phyloP scores from a whole-genome alignment of 2,888 invertebrate genomes.

The Lysandra bellargus region DNA sequence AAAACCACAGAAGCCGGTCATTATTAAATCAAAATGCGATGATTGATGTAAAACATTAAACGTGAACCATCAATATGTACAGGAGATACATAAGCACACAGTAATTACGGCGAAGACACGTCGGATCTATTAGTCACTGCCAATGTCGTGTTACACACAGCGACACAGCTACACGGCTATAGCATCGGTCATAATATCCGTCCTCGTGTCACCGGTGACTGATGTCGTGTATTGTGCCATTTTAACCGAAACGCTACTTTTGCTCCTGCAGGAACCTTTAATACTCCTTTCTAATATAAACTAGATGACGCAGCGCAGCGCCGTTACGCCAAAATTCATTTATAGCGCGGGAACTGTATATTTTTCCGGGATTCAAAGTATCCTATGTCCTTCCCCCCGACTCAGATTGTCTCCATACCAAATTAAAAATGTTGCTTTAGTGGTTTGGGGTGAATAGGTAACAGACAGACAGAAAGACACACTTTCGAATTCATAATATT shows the following conservation, averaged over 20 bases:
- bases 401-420: too few species aligned
- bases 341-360: too few species aligned
- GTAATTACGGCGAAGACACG: conserved; percentile 41
- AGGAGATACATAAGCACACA: conserved; percentile 38
- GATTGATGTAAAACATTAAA: conserved; percentile 9
- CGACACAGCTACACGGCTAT: conserved; percentile 29
- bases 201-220: conserved; percentile 25
- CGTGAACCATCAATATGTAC: conserved; percentile 24
- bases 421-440: too few species aligned
- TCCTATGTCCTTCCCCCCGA: too few species aligned
- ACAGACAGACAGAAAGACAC: too few species aligned
- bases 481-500: too few species aligned
- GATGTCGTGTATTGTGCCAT: conserved; percentile 11
- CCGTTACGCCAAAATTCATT: too few species aligned
- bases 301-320: too few species aligned
- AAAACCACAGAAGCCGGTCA: too few species aligned
- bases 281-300: too few species aligned
- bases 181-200: conserved; percentile 37
- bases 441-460: too few species aligned
- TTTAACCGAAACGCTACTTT: neutral
- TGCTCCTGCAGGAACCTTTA: neutral
- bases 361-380: too few species aligned
- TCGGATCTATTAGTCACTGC: conserved; percentile 41
- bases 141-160: conserved; percentile 36
- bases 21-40: conserved; percentile 1